Conservation (phyloP, 2,113 vertebrate genomes). For the Neolamprologus toae region DNA sequence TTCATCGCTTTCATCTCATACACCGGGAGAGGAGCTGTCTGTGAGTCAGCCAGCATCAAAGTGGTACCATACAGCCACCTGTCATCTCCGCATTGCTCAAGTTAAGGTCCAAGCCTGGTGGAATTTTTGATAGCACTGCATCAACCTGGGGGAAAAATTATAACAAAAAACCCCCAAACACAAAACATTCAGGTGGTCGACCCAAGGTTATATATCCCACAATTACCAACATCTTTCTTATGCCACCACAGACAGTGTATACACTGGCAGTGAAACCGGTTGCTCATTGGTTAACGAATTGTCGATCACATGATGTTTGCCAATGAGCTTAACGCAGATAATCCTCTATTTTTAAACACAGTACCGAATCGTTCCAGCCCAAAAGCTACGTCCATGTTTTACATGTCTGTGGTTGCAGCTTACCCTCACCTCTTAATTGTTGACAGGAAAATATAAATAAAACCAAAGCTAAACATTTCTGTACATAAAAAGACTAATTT, state of each 20-base stretch:
- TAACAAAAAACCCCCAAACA: neutral
- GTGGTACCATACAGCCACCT: neutral
- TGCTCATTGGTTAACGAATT: neutral
- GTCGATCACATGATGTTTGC: neutral
- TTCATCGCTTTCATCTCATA: neutral
- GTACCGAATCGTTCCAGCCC: neutral
- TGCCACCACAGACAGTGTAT: neutral
- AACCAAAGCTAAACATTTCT: neutral
- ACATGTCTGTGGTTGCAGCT: neutral
- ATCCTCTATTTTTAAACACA: neutral
- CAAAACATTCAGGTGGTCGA: neutral
- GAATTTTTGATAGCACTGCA: neutral
- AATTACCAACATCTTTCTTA: neutral
- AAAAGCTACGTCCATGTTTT: neutral
- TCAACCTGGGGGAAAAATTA: neutral
- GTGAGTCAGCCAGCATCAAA: neutral
- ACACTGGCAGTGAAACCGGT: neutral
- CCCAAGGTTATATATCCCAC: accelerated
- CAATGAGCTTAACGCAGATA: neutral
- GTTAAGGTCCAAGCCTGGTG: neutral
- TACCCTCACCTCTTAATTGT: neutral
- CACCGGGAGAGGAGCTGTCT: neutral
- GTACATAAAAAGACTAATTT: neutral
- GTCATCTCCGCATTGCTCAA: neutral
- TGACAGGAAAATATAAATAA: neutral